phyloP scores from a whole-genome alignment of 2,797 vertebrate species.

The Sphenodon punctatus region DNA sequence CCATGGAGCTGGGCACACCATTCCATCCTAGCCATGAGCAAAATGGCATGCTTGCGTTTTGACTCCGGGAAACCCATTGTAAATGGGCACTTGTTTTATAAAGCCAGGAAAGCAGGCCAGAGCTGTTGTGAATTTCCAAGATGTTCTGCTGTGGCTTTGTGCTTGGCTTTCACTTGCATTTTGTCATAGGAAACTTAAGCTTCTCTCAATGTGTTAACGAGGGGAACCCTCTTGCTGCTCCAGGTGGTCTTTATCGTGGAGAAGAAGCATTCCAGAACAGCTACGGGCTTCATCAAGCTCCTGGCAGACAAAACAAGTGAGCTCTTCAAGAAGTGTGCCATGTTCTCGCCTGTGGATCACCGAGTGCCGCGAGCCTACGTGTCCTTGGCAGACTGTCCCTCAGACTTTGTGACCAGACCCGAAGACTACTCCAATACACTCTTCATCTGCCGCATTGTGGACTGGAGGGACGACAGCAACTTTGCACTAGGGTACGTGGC shows the following conservation, averaged over 20 bases:
- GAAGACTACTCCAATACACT: slow-evolving; percentile 86
- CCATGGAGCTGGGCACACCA: slow-evolving; percentile 43
- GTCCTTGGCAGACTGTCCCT: slow-evolving; percentile 87
- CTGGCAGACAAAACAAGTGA: slow-evolving; percentile 88
- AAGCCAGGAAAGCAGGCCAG: neutral
- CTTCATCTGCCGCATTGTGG: slow-evolving; percentile 91
- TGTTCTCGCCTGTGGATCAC: slow-evolving; percentile 96
- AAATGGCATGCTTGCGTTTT: slow-evolving; percentile 35
- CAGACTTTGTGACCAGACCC: slow-evolving; percentile 82
- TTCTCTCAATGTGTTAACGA: slow-evolving; percentile 12
- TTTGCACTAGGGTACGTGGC: slow-evolving; percentile 91
- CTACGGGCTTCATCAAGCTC: slow-evolving; percentile 90
- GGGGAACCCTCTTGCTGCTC: slow-evolving; percentile 21
- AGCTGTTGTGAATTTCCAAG: neutral
- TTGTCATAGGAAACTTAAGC: slow-evolving; percentile 6
- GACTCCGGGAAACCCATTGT: slow-evolving; percentile 12
- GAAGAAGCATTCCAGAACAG: slow-evolving; percentile 93
- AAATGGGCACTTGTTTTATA: slow-evolving; percentile 7
- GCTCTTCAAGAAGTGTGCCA: slow-evolving; percentile 82
- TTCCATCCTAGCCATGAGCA: slow-evolving; percentile 49
- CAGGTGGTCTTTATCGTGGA: slow-evolving; percentile 95
- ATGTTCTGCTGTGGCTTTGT: neutral
- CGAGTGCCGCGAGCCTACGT: slow-evolving; percentile 91
- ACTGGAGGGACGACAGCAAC: slow-evolving; percentile 89
- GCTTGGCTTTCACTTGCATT: neutral